Base-by-base conservation (phyloP, 2,113 vertebrate genomes). In the Bos javanicus region DNA sequence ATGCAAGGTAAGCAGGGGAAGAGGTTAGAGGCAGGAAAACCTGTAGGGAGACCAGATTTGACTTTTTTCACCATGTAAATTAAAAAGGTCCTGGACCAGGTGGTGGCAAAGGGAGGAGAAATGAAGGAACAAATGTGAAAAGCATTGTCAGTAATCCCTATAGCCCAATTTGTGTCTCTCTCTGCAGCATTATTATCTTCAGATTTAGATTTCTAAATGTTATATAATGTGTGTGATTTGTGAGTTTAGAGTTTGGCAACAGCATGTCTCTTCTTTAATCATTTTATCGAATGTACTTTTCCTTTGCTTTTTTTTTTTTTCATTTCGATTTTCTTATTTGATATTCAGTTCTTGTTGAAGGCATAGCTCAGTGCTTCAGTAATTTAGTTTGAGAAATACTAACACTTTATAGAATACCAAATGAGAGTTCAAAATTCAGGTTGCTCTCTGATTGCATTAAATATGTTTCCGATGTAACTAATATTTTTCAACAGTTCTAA, bases 331-430 rank as follows among this genome's bases (percentile, higher is more conserved):
- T 94, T 86, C 64, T 97, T 87, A 85, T 88, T 97, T 97, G 93
- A 95, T 86, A 97, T 62, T 94, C 52, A 91, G 36, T 85, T 86
- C 89, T 95, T 57, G 36, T 54, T 97, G 89, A 97, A n/a, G 80
- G 57, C 86, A 57, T 71, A 97, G 52, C 39, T 94, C 54, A 92
- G 62, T 84, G 89, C 71, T 91, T 91, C 59, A 56, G 89, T 94
- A 93, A 96, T 97, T 93, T 95, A 60, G 86, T 94, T 83, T 89
- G 94, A 97, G 94, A 96, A 94, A 87, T 95, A 74, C 52, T 91
- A 93, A 83, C 39, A 54, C 78, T 94, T 95, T 84, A 83, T 1
- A 93, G 91, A 96, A 96, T 96, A 76, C 71, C 52, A 95, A 95
- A 87, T n/a, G 13, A 90, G 62, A 93, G 36, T 89, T 87, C 71